Evolutionary conservation across 2,888 invertebrate species (phyloP).

Genomic region (Coecobrya sp.): DNA sequence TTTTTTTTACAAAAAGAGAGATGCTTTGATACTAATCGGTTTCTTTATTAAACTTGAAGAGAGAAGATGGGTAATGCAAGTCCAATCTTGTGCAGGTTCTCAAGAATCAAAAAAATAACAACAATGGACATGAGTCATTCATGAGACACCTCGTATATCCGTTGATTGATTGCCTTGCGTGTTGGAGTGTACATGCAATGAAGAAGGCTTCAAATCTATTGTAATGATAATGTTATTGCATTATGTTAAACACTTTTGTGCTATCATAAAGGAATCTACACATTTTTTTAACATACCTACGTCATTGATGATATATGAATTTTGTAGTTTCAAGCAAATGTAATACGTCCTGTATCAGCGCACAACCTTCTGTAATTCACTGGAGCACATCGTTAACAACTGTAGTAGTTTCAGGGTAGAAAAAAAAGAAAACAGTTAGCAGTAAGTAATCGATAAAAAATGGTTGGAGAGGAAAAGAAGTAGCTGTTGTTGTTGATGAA

Average conservation of each 20-base stretch:
- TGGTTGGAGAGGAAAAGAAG: neutral
- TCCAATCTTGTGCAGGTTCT: too few relatives aligned
- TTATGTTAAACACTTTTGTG: too few relatives aligned
- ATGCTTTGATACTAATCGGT: slow-evolving; percentile 25
- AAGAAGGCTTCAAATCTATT: neutral
- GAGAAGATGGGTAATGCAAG: neutral
- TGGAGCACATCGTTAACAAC: slow-evolving; percentile 68
- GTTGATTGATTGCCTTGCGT: slow-evolving; percentile 58
- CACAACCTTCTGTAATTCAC: slow-evolving; percentile 42
- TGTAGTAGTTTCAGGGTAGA: neutral
- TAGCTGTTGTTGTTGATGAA: slow-evolving; percentile 3
- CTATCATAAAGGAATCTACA: too few relatives aligned
- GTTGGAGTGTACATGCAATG: neutral
- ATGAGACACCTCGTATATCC: neutral
- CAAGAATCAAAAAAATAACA: too few relatives aligned
- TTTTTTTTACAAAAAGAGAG: neutral
- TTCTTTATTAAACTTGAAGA: slow-evolving; percentile 21
- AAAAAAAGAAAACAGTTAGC: slow-evolving; percentile 59
- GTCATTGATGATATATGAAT: too few relatives aligned
- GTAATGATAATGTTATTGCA: neutral
- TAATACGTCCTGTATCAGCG: neutral
- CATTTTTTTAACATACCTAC: too few relatives aligned
- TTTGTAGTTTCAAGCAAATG: too few relatives aligned
- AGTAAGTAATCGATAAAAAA: slow-evolving; percentile 43
- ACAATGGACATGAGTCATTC: neutral